Evolutionary conservation across 2,797 vertebrate genomes (phyloP), one percentile per base, ranked within the genome.

Genomic region (Kryptopterus vitreolus): DNA sequence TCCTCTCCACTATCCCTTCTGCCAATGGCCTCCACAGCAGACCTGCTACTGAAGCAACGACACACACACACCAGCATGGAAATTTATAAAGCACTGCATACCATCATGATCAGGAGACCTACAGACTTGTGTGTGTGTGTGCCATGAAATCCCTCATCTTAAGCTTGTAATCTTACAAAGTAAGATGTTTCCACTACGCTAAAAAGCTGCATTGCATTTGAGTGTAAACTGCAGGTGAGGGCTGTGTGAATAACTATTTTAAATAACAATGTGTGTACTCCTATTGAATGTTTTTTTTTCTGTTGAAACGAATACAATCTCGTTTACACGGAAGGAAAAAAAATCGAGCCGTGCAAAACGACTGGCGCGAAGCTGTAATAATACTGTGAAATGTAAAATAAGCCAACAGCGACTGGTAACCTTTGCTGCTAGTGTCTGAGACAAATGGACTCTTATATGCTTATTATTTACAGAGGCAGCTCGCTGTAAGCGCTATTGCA

Each of bases 141-240:
- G 48, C 83, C n/a, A 55, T n/a, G 61, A 20, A 72, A 38, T 53
- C 22, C 50, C 35, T 84, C 83, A 85, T 83, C 88, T 48, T 74
- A 84, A 86, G 89, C 85, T 87, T 91, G 88, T 77, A 88, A 89
- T 90, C 90, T 91, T 91, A 87, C 86, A 83, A 85, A 90, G 87
- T 85, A 86, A 83, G 82, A 86, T 90, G 89, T 89, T 90, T 89
- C 87, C 89, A 92, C 9, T 11, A 55, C 0, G 26, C 43, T 52
- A 62, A 16, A 18, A 5, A 3, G 68, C 70, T 59, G 88, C 89
- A 46, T 29, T 59, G 24, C 72, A 24, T 75, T 24, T 61, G 35
- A 46, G 55, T 74, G 16, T 46, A 74, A 74, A 59, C n/a, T 26
- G 10, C 59, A 18, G 9, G 2, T 20, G 15, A 57, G 43, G 8